A percentile compares a stretch with the other conserved stretches of the same genome.
Evolutionary conservation across 2,797 vertebrate genomes (phyloP).

Genomic region (Scyliorhinus canicula): DNA sequence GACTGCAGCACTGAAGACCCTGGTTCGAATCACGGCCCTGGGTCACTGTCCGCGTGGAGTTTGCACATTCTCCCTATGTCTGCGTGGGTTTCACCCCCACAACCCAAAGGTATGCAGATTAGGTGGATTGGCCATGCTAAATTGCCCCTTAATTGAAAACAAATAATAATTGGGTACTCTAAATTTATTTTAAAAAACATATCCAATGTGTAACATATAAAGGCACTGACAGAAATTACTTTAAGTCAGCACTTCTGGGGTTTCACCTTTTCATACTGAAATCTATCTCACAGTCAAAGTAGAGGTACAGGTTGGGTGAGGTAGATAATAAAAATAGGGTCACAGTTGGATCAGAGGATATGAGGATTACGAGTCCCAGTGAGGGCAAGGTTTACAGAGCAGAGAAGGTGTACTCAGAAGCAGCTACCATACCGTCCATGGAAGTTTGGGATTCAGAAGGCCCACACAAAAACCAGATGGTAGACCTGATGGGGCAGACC

Average conservation of each 20-base stretch:
- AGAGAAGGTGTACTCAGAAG: not conserved
- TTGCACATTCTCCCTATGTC: too few species aligned
- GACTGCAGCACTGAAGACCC: too few species aligned
- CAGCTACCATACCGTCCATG: not conserved
- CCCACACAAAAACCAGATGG: not conserved
- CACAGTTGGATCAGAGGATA: not conserved
- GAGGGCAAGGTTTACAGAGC: too few species aligned
- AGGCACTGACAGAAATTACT: not conserved
- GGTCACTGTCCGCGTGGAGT: too few species aligned
- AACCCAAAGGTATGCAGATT: too few species aligned
- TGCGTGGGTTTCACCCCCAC: too few species aligned
- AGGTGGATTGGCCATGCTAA: too few species aligned
- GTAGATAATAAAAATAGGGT: not conserved
- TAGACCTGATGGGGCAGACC: not conserved
- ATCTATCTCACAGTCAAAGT: not conserved
- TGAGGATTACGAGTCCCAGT: not conserved
- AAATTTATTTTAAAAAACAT: too few species aligned
- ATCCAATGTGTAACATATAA: not conserved
- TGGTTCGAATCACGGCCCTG: too few species aligned
- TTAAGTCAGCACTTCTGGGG: not conserved
- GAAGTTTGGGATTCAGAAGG: not conserved
- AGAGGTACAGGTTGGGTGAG: not conserved
- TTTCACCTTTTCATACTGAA: not conserved
- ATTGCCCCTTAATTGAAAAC: too few species aligned
- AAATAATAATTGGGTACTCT: too few species aligned